phyloP scores from a whole-genome alignment of 2,113 vertebrate species.

The Oncorhynchus nerka region DNA sequence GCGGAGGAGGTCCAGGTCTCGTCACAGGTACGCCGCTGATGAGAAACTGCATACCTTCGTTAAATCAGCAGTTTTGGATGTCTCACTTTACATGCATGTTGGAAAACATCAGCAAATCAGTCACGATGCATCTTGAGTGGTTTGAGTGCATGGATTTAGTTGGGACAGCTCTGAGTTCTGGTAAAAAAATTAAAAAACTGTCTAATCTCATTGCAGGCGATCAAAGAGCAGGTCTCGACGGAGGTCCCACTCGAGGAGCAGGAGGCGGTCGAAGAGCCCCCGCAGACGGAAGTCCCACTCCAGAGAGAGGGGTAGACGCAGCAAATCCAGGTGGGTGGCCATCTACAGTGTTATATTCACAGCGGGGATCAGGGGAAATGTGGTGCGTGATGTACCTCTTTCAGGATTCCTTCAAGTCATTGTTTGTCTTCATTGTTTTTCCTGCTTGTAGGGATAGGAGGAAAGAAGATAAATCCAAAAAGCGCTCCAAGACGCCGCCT shows the following conservation, averaged over 20 bases:
- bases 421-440: neutral
- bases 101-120: neutral
- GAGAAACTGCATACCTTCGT: neutral
- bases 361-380: neutral
- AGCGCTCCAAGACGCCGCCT: conserved; percentile 96
- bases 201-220: conserved; percentile 69
- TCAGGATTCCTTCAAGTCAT: neutral
- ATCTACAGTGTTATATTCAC: too few species aligned
- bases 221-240: conserved; percentile 91
- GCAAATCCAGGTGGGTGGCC: conserved; percentile 82
- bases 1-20: conserved; percentile 88
- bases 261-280: conserved; percentile 92
- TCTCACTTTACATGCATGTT: neutral
- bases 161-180: neutral
- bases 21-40: conserved; percentile 81
- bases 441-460: conserved; percentile 83
- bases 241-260: conserved; percentile 89
- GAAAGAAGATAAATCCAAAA: conserved; percentile 95
- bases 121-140: neutral
- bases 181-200: neutral
- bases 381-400: neutral
- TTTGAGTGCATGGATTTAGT: neutral
- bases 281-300: conserved; percentile 87
- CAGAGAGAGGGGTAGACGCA: conserved; percentile 83
- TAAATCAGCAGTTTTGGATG: neutral